phyloP scores from a whole-genome alignment of 2,888 invertebrate species.

The Criorhina ranunculi region DNA sequence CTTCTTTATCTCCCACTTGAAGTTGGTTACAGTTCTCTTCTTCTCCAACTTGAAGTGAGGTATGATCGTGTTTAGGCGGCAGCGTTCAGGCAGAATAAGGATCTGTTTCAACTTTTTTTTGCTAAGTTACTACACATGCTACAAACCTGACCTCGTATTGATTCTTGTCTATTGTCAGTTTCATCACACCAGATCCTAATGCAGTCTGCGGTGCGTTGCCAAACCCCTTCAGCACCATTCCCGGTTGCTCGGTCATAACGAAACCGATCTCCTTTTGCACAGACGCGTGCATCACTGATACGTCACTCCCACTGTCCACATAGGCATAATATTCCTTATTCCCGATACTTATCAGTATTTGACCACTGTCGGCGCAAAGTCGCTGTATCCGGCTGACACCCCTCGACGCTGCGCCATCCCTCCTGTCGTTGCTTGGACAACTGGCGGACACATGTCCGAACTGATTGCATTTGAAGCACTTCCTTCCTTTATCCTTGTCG shows the following conservation, averaged over 20 bases:
- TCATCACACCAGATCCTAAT: constrained; percentile 20
- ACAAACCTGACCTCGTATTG: constrained; percentile 8
- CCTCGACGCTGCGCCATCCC: no score
- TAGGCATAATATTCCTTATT: background rate
- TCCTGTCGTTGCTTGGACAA: background rate
- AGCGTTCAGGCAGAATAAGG: no score
- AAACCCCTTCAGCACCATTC: constrained; percentile 23
- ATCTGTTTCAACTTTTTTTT: no score
- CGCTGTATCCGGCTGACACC: background rate
- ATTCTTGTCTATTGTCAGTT: background rate
- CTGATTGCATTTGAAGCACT: no score
- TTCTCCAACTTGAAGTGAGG: background rate
- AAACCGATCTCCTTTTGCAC: constrained; percentile 13
- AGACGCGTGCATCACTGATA: constrained; percentile 15
- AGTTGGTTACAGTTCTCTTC: no score
- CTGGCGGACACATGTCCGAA: background rate
- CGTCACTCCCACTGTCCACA: constrained; percentile 21
- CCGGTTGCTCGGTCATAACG: constrained; percentile 14
- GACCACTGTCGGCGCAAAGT: background rate
- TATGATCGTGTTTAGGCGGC: background rate
- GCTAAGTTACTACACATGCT: no score
- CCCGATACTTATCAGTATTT: background rate
- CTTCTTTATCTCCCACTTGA: no score
- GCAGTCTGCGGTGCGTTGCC: constrained; percentile 18
- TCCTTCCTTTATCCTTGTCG: constrained; percentile 7